A percentile compares a stretch with the other conserved stretches of the same genome.
Evolutionary conservation across 2,797 vertebrate genomes (phyloP).

Genomic region (Coluber constrictor): DNA sequence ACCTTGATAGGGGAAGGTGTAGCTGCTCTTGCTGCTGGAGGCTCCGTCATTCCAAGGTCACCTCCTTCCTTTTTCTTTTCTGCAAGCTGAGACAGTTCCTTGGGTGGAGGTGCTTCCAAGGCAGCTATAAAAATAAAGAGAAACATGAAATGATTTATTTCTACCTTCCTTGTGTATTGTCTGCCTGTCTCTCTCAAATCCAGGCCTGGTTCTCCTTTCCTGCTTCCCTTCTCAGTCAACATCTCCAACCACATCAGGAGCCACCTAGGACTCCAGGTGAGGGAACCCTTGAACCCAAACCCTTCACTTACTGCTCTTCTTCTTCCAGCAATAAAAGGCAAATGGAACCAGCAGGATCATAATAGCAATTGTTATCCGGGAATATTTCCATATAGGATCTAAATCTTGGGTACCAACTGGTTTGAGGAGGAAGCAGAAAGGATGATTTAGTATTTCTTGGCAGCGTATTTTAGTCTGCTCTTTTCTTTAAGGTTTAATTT

Average conservation of each 20-base stretch:
- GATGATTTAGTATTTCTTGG: background rate
- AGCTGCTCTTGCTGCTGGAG: background rate
- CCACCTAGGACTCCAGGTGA: background rate
- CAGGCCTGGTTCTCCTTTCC: no score
- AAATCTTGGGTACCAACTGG: background rate
- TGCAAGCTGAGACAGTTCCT: background rate
- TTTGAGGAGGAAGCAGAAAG: fast-evolving
- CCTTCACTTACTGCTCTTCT: background rate
- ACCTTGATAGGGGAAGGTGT: background rate
- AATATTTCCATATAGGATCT: background rate
- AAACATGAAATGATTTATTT: background rate
- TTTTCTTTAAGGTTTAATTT: background rate
- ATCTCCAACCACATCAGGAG: background rate
- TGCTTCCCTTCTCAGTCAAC: background rate
- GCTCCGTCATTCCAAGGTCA: background rate
- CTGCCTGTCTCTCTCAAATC: no score
- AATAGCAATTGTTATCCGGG: background rate
- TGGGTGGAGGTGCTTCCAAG: background rate
- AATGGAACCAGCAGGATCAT: background rate
- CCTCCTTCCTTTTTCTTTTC: background rate
- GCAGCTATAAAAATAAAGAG: background rate
- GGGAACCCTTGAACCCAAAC: background rate
- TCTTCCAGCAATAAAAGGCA: background rate
- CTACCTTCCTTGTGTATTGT: no score
- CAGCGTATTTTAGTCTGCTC: fast-evolving